These are phyloP conservation scores for Globodera rostochiensis DNA, from an alignment of 1,140 invertebrate species.

Conservation along the genomic window DNA sequence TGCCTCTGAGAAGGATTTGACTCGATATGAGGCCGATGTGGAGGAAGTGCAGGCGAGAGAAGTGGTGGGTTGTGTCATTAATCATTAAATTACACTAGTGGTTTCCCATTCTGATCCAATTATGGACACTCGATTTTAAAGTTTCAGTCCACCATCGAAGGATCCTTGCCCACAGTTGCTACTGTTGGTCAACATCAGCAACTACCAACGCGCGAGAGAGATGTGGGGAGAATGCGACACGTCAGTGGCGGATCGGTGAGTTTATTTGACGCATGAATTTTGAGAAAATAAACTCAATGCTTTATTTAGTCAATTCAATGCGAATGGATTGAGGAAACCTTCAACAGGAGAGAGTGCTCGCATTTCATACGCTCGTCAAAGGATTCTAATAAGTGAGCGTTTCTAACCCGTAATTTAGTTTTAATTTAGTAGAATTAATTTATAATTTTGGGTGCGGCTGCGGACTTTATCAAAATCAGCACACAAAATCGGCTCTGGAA, in stretches of 20 bases:
- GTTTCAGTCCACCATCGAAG: no score
- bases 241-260: constrained; percentile 30
- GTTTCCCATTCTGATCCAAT: neutral
- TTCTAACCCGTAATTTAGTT: no score
- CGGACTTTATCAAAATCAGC: constrained; percentile 18
- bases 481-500: constrained; percentile 21
- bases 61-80: neutral
- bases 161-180: no score
- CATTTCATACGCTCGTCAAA: constrained; percentile 36
- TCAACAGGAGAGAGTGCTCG: constrained; percentile 30
- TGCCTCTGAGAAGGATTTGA: neutral
- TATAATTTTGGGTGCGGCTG: constrained; percentile 24
- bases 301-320: constrained; percentile 32
- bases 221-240: constrained; percentile 9
- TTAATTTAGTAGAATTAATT: no score
- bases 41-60: neutral
- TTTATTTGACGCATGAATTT: neutral
- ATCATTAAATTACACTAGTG: neutral
- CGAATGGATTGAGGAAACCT: constrained; percentile 42
- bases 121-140: neutral
- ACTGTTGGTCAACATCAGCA: no score
- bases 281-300: neutral
- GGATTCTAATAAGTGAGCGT: constrained; percentile 31
- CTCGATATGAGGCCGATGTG: neutral
- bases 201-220: neutral